Evolutionary conservation across 2,797 vertebrate species (phyloP).

Genomic region (Catostomus latipinnis): DNA sequence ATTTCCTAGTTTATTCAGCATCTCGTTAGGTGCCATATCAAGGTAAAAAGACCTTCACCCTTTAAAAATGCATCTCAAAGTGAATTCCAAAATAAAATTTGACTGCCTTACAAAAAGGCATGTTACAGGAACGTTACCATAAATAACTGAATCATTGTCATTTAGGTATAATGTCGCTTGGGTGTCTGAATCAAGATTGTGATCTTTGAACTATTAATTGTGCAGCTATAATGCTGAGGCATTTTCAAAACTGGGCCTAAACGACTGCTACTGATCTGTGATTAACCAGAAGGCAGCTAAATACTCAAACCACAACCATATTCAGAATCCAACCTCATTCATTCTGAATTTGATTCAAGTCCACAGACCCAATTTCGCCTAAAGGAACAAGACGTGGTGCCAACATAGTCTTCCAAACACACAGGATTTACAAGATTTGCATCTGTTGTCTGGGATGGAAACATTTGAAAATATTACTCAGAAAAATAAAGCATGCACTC

Average conservation of each 20-base stretch:
- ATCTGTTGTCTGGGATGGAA: not conserved
- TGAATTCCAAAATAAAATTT: too few species aligned
- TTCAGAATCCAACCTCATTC: slow-evolving; percentile 38
- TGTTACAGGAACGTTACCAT: too few species aligned
- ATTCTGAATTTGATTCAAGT: slow-evolving; percentile 22
- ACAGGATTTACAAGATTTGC: not conserved
- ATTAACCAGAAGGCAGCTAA: slow-evolving; percentile 22
- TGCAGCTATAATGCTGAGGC: not conserved
- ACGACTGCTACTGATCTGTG: not conserved
- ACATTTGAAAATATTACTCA: not conserved
- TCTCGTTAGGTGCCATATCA: too few species aligned
- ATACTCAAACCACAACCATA: slow-evolving; percentile 11
- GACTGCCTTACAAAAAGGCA: too few species aligned
- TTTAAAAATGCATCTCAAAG: too few species aligned
- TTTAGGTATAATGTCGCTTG: too few species aligned
- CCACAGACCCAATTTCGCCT: slow-evolving; percentile 31
- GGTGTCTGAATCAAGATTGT: not conserved
- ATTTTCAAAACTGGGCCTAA: slow-evolving; percentile 10
- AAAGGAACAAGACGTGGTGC: slow-evolving; percentile 24
- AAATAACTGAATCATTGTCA: too few species aligned
- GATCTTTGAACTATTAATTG: not conserved
- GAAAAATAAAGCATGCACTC: not conserved
- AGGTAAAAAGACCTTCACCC: too few species aligned
- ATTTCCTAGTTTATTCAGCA: too few species aligned
- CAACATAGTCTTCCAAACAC: slow-evolving; percentile 17